These are phyloP conservation scores for Calidris pugnax DNA, from an alignment of 2,113 vertebrate genomes.

Conservation along the genomic window DNA sequence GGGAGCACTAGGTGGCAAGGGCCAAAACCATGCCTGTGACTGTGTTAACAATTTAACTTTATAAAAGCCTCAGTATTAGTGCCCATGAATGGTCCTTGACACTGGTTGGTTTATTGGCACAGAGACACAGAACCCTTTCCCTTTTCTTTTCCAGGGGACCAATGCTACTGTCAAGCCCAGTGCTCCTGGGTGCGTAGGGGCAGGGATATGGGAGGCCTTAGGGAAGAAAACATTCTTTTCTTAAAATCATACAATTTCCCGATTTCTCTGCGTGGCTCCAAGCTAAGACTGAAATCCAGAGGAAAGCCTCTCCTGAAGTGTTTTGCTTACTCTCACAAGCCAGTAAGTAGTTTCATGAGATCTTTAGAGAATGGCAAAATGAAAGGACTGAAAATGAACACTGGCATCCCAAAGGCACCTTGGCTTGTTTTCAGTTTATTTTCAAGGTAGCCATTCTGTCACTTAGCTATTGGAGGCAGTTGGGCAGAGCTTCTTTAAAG, in stretches of 20 bases:
- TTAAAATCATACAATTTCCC: neutral
- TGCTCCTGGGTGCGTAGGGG: neutral
- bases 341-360: neutral
- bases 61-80: neutral
- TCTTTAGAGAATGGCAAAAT: neutral
- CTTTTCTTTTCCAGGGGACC: neutral
- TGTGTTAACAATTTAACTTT: neutral
- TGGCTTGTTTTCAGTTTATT: neutral
- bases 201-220: neutral
- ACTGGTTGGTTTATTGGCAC: neutral
- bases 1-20: neutral
- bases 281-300: neutral
- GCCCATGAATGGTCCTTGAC: neutral
- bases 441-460: constrained; percentile 14
- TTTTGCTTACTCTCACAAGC: neutral
- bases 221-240: neutral
- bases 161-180: neutral
- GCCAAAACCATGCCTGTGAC: neutral
- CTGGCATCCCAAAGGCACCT: neutral
- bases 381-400: neutral
- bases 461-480: neutral
- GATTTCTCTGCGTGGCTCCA: neutral
- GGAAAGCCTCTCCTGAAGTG: neutral
- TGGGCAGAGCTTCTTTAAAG: constrained; percentile 39
- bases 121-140: neutral